Conservation (phyloP, 2,888 invertebrate genomes). For the Agrotis segetum region DNA sequence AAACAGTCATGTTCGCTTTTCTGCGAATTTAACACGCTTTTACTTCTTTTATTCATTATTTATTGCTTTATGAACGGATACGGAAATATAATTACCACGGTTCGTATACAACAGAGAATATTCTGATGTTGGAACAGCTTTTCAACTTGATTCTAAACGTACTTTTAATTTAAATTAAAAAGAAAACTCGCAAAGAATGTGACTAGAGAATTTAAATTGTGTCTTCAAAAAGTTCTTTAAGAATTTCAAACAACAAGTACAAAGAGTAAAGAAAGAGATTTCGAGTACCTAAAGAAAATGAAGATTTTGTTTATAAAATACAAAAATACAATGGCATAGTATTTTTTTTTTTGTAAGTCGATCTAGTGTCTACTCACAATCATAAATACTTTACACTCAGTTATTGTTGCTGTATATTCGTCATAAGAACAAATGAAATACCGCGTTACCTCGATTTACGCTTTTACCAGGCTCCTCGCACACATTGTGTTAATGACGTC, state of each 20-base stretch:
- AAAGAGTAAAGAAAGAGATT: not conserved
- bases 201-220: not conserved
- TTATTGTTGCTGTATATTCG: not conserved
- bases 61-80: constrained; percentile 13
- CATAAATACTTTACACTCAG: constrained; percentile 1
- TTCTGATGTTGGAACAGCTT: not conserved
- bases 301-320: not conserved
- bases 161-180: constrained; percentile 24
- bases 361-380: not conserved
- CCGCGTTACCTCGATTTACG: not conserved
- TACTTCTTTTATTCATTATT: constrained; percentile 25
- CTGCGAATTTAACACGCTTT: constrained; percentile 30
- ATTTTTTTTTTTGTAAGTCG: too few relatives aligned
- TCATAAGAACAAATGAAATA: too few relatives aligned
- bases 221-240: not conserved
- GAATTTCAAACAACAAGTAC: not conserved
- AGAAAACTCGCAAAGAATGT: constrained; percentile 8
- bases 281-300: not conserved
- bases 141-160: constrained; percentile 17
- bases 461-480: constrained; percentile 5
- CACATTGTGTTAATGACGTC: constrained; percentile 18
- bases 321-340: not conserved
- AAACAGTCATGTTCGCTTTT: constrained; percentile 42
- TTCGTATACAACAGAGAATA: constrained; percentile 5
- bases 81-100: constrained; percentile 32